phyloP scores from a whole-genome alignment of 2,113 vertebrate genomes.

The Calidris pugnax region DNA sequence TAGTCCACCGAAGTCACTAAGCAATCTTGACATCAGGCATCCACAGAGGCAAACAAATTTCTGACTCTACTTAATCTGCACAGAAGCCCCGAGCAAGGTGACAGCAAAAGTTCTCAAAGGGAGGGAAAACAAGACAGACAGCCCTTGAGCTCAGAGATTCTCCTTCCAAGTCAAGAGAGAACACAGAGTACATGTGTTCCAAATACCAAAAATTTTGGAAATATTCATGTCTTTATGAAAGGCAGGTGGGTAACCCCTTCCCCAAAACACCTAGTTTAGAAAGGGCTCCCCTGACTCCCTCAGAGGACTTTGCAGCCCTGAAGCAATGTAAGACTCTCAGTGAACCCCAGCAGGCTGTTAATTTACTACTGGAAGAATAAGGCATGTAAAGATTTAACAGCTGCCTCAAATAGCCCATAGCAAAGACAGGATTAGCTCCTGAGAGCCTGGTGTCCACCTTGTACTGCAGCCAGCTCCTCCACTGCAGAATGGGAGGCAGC shows the following conservation, averaged over 20 bases:
- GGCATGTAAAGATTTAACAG: constrained; percentile 10
- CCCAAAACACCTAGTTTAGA: neutral
- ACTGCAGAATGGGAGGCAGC: neutral
- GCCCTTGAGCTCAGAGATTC: constrained; percentile 19
- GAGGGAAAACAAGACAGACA: constrained; percentile 25
- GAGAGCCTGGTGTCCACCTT: neutral
- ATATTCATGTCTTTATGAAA: neutral
- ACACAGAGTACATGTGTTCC: neutral
- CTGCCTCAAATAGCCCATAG: constrained; percentile 5
- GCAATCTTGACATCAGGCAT: constrained; percentile 17
- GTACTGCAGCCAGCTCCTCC: neutral
- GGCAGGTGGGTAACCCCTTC: neutral
- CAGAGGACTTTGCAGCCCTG: neutral
- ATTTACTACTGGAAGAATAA: constrained; percentile 1
- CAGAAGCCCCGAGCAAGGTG: constrained; percentile 28
- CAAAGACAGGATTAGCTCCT: constrained; percentile 33
- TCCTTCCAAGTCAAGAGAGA: neutral
- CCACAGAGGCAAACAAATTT: constrained; percentile 12
- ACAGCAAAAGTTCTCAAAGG: constrained; percentile 14
- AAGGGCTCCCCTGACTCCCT: neutral
- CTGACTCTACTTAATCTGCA: constrained; percentile 6
- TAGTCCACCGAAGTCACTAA: constrained; percentile 16
- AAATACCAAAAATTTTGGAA: neutral
- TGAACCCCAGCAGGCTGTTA: neutral
- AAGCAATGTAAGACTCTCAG: neutral